A percentile compares a stretch with the other conserved stretches of the same genome.
Evolutionary conservation across 35 echinoderm and acorn worm species (phyloP).

Genomic region (Amphiura filiformis): DNA sequence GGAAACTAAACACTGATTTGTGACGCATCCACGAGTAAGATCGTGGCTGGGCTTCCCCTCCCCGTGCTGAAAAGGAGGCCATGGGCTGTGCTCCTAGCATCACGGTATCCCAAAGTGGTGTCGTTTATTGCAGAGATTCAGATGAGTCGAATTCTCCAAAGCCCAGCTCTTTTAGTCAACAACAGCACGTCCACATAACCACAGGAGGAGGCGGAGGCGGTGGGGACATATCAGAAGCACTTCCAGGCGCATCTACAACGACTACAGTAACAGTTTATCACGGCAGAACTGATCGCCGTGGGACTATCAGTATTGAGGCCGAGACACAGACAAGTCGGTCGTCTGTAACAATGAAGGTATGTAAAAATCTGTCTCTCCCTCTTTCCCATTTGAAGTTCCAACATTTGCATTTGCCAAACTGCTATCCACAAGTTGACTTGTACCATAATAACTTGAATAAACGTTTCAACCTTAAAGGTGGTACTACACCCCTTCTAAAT

Average conservation of each 20-base stretch:
- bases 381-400: not conserved
- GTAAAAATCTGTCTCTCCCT: too few relatives aligned
- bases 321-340: conserved; percentile 78
- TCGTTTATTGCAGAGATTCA: conserved; percentile 95
- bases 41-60: not conserved
- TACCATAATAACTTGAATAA: too few relatives aligned
- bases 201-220: conserved; percentile 34
- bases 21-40: not conserved
- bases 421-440: too few relatives aligned
- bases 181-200: conserved; percentile 74
- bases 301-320: conserved; percentile 79
- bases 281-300: conserved; percentile 61
- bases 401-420: not conserved
- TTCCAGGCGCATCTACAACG: not conserved
- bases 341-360: conserved; percentile 75
- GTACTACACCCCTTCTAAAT: too few relatives aligned
- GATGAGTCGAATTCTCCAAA: conserved; percentile 86
- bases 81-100: conserved; percentile 99
- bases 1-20: too few relatives aligned
- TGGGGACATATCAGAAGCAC: not conserved
- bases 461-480: too few relatives aligned
- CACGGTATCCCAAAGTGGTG: conserved; percentile 94
- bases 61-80: not conserved
- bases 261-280: conserved; percentile 51
- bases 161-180: conserved; percentile 67